phyloP scores from a whole-genome alignment of 2,113 vertebrate genomes.

The Ardeotis arabs region DNA sequence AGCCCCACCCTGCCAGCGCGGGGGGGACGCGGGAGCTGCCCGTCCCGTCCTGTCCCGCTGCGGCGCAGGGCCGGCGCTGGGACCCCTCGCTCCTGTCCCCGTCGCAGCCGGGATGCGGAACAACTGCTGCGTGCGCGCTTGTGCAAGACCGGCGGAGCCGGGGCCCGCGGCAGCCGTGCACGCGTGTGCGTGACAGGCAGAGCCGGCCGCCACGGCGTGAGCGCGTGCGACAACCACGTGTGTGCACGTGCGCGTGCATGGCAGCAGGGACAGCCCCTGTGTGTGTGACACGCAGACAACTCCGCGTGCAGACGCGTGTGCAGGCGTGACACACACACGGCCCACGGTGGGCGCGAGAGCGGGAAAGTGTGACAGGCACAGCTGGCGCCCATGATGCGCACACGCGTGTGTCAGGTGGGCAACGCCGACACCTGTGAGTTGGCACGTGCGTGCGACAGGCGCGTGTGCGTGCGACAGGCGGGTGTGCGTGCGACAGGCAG shows the following conservation, averaged over 20 bases:
- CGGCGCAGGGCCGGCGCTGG: accelerated
- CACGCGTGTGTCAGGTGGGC: not conserved
- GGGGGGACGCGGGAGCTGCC: not conserved
- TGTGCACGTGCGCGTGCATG: not conserved
- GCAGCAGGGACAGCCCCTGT: not conserved
- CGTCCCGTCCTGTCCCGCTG: too few relatives aligned
- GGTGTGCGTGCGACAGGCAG: not conserved
- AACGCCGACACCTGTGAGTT: too few relatives aligned
- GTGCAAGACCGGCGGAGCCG: not conserved
- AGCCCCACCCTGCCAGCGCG: too few relatives aligned
- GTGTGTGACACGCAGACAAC: too few relatives aligned
- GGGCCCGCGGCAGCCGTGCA: accelerated
- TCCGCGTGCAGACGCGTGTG: too few relatives aligned
- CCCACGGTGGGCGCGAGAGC: too few relatives aligned
- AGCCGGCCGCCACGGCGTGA: not conserved
- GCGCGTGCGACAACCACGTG: not conserved
- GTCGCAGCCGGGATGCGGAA: too few relatives aligned
- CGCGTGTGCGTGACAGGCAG: not conserved
- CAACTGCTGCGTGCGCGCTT: too few relatives aligned
- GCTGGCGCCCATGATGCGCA: not conserved
- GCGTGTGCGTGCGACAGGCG: too few relatives aligned
- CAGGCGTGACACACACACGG: too few relatives aligned
- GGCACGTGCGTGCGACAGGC: too few relatives aligned
- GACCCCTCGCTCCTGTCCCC: too few relatives aligned
- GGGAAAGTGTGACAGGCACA: not conserved